phyloP scores from a whole-genome alignment of 2,888 invertebrate species.

The Trypoxylon attenuatum region DNA sequence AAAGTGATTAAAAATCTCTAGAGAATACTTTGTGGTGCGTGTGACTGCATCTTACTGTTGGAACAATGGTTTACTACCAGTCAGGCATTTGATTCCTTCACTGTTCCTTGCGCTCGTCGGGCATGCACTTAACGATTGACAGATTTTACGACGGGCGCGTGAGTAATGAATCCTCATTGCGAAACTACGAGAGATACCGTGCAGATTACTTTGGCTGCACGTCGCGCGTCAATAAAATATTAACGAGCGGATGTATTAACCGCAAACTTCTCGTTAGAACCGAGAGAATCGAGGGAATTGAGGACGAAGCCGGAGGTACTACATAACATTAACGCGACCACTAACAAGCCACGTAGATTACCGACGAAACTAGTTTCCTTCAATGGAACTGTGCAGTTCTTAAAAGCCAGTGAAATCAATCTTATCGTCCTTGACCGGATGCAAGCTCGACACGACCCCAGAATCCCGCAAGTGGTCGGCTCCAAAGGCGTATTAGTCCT shows the following conservation, averaged over 20 bases:
- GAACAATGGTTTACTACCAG: conserved; percentile 3
- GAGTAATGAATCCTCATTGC: conserved; percentile 34
- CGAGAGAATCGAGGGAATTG: not conserved
- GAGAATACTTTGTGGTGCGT: no score
- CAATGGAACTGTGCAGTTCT: conserved; percentile 15
- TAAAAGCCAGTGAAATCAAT: conserved; percentile 38
- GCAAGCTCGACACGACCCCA: conserved; percentile 27
- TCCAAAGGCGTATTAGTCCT: not conserved
- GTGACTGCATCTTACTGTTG: no score
- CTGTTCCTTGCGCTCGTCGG: no score
- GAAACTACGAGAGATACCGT: conserved; percentile 18
- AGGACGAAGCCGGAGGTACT: not conserved
- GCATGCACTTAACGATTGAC: not conserved
- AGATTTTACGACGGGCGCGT: conserved; percentile 3
- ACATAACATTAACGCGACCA: conserved; percentile 19
- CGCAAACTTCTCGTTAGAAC: conserved; percentile 6
- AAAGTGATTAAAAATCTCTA: no score
- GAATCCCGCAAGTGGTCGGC: not conserved
- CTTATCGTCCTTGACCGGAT: conserved; percentile 43
- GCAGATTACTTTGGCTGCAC: conserved; percentile 7
- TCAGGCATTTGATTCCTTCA: no score
- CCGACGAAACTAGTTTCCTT: conserved; percentile 38
- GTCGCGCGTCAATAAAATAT: conserved; percentile 39
- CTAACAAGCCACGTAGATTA: conserved; percentile 38
- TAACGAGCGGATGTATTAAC: conserved; percentile 40